phyloP scores from a whole-genome alignment of 2,888 invertebrate species.

The Adela reaumurella region DNA sequence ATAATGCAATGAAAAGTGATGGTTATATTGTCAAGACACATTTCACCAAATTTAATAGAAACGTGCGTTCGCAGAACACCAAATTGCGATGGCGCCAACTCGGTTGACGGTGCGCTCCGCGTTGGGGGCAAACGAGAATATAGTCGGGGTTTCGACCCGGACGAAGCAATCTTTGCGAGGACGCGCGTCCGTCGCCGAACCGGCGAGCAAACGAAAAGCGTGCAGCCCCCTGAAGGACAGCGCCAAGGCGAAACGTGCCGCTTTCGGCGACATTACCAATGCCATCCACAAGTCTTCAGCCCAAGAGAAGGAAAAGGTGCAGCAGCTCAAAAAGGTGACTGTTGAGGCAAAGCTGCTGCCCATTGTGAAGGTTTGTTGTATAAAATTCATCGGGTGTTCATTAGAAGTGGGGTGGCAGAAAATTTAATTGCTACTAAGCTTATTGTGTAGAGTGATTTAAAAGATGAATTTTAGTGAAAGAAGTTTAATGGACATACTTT shows the following conservation, averaged over 20 bases:
- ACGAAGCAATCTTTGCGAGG: slow-evolving; percentile 55
- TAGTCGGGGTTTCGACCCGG: slow-evolving; percentile 55
- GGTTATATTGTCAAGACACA: background rate
- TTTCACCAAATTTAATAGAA: no score
- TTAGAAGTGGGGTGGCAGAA: no score
- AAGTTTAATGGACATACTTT: no score
- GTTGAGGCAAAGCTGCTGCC: slow-evolving; percentile 48
- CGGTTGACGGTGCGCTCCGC: slow-evolving; percentile 50
- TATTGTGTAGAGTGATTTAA: no score
- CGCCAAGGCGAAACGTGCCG: slow-evolving; percentile 72
- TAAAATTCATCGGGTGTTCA: no score
- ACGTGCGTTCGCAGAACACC: background rate
- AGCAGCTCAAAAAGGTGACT: slow-evolving; percentile 46
- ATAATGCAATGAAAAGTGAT: no score
- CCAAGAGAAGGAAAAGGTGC: slow-evolving; percentile 35
- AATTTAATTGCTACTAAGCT: no score
- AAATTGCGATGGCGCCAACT: slow-evolving; percentile 57
- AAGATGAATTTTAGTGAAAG: no score
- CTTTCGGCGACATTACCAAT: slow-evolving; percentile 84
- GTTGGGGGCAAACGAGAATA: slow-evolving; percentile 42
- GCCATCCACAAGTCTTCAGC: slow-evolving; percentile 47
- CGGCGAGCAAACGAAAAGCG: slow-evolving; percentile 74
- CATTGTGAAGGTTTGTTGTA: slow-evolving; percentile 34
- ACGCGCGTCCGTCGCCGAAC: slow-evolving; percentile 27
- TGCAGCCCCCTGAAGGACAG: slow-evolving; percentile 74